Conservation (phyloP, 2,888 invertebrate species). For the Plagiodera versicolora region DNA sequence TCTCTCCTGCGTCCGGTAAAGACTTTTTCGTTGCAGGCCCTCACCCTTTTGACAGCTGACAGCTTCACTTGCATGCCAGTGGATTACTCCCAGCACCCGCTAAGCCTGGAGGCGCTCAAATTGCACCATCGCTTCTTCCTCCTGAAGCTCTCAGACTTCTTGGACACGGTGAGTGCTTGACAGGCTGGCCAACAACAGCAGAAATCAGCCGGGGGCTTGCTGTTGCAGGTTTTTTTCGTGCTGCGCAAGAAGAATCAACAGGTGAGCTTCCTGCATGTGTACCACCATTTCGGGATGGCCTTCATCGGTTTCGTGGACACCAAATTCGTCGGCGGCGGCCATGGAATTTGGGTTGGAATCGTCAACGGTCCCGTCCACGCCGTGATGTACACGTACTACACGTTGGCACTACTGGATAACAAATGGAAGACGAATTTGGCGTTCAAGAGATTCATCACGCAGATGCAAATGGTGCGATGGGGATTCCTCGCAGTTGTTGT, state of each 20-base stretch:
- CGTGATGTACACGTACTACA: constrained; percentile 82
- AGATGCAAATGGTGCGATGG: constrained; percentile 69
- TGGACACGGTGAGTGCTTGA: constrained; percentile 72
- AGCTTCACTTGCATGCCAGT: constrained; percentile 81
- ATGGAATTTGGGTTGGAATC: constrained; percentile 69
- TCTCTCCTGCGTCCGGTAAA: too few species aligned
- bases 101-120: constrained; percentile 62
- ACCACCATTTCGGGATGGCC: constrained; percentile 95
- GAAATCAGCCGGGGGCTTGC: too few species aligned
- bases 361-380: constrained; percentile 78
- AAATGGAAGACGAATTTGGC: constrained; percentile 62
- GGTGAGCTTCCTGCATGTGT: constrained; percentile 87
- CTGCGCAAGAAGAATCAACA: constrained; percentile 88
- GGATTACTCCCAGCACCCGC: constrained; percentile 64
- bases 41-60: too few species aligned
- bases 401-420: constrained; percentile 73
- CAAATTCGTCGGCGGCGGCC: constrained; percentile 76
- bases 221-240: constrained; percentile 79
- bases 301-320: constrained; percentile 91
- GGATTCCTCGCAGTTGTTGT: background rate
- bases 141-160: constrained; percentile 70
- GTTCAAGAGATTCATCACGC: constrained; percentile 85
- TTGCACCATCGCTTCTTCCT: constrained; percentile 69
- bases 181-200: too few species aligned
- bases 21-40: too few species aligned